Percentiles rank a stretch among this genome's conserved stretches.
Evolutionary conservation across 2,888 invertebrate species (phyloP).

Genomic region (Esperia sulphurella): DNA sequence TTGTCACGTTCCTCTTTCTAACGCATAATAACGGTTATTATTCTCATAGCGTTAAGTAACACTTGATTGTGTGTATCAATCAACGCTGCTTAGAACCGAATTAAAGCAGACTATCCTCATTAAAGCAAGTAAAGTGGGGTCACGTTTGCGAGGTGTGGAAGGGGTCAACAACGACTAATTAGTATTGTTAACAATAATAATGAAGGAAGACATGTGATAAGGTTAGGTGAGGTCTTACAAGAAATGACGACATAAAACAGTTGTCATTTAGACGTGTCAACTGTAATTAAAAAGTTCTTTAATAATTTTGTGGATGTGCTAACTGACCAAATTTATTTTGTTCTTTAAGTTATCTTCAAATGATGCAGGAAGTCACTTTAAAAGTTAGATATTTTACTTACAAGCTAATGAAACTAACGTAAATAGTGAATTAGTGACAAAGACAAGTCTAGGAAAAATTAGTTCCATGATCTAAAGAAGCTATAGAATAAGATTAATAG

Average conservation of each 20-base stretch:
- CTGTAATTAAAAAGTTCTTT: too few relatives aligned
- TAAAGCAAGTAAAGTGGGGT: conserved; percentile 34
- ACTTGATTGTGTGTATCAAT: conserved; percentile 21
- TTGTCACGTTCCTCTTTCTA: conserved; percentile 57
- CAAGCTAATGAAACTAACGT: too few relatives aligned
- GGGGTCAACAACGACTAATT: conserved; percentile 23
- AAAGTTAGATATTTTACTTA: too few relatives aligned
- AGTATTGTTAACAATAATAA: conserved; percentile 12
- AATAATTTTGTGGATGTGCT: too few relatives aligned
- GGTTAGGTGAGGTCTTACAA: conserved; percentile 25
- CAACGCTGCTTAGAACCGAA: conserved; percentile 11
- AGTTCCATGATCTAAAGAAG: too few relatives aligned
- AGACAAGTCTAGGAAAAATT: too few relatives aligned
- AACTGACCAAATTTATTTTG: too few relatives aligned
- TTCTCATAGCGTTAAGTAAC: conserved; percentile 22
- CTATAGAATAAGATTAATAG: too few relatives aligned
- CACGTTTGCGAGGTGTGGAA: conserved; percentile 30
- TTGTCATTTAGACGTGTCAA: background rate
- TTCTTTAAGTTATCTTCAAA: too few relatives aligned
- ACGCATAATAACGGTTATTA: conserved; percentile 22
- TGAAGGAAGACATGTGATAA: conserved; percentile 24
- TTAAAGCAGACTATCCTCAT: conserved; percentile 17
- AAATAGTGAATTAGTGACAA: too few relatives aligned
- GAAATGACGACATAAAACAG: conserved; percentile 14
- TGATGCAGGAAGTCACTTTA: too few relatives aligned